Percentiles rank a stretch among this genome's conserved stretches.
Evolutionary conservation across 2,888 invertebrate species (phyloP).

Genomic region (Drosophila mercatorum): DNA sequence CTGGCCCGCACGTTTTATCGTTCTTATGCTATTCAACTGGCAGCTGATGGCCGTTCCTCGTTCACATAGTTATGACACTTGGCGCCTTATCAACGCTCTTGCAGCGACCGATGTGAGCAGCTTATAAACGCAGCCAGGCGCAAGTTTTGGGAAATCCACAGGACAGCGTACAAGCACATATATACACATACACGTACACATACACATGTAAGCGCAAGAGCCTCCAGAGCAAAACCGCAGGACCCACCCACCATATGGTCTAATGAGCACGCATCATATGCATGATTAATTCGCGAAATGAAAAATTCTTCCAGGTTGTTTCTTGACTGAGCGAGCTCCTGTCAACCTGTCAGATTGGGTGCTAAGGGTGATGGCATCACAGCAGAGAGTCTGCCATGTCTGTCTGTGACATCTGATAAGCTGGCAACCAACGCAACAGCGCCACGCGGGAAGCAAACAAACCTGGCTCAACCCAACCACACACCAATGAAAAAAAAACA

Average conservation of each 20-base stretch:
- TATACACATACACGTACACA: background rate
- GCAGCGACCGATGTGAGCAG: constrained; percentile 51
- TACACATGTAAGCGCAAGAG: background rate
- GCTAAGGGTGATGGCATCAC: constrained; percentile 41
- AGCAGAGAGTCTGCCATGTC: constrained; percentile 43
- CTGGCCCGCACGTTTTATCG: constrained; percentile 42
- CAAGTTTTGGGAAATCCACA: constrained; percentile 40
- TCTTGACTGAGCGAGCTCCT: constrained; percentile 52
- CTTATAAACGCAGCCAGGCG: constrained; percentile 54
- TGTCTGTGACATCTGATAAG: constrained; percentile 68
- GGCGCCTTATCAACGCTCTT: constrained; percentile 69
- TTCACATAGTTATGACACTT: constrained; percentile 73
- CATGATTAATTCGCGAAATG: constrained; percentile 64
- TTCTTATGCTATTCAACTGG: constrained; percentile 16
- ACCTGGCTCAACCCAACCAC: background rate
- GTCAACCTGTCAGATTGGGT: constrained; percentile 72
- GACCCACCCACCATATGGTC: constrained; percentile 24
- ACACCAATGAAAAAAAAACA: no score
- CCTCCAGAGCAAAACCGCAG: background rate
- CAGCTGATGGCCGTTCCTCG: constrained; percentile 13
- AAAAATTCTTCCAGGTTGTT: constrained; percentile 67
- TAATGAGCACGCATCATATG: constrained; percentile 59
- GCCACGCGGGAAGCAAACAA: constrained; percentile 18
- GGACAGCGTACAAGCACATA: constrained; percentile 7
- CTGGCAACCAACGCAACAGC: constrained; percentile 35